Evolutionary conservation across 2,888 invertebrate genomes (phyloP), one percentile per base, ranked within the genome.

Genomic region (Eulithis prunata): DNA sequence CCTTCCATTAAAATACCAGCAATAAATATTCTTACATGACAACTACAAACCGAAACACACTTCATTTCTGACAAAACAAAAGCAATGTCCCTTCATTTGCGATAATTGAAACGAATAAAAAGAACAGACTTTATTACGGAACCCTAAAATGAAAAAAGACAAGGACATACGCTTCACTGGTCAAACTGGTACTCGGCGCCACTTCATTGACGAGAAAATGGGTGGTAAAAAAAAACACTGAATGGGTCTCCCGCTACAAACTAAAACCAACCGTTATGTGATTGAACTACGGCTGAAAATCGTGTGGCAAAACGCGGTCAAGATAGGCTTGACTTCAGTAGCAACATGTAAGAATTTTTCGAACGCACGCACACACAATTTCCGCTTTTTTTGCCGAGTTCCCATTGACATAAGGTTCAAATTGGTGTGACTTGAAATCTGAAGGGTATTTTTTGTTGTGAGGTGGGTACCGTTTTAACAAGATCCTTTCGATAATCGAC

Each of bases 161-260:
- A 70, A 72, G 72, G 72, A 72, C 72, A 72, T 70, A 75, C 73
- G 72, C 74, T 66, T 69, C 64, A 74, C 79, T 72, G 72, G 76
- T 76, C 74, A 78, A 83, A 86, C 85, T 68, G 81, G 85, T 84
- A 73, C 52, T 66, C 78, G 86, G 86, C 86, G 86, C 86, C 85
- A 81, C 76, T 76, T 84, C 86, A 87, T 85, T 86, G 79, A 85
- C 79, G 75, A 80, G 78, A 75, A 81, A 83, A 81, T 82, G 82
- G 79, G 78, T 79, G 81, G 80, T 68, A 77, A 72, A 74, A 78
- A 83, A 80, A 79, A 80, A 81, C 67, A 71, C 63, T 78, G 74
- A 83, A 78, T 78, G 76, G 69, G 64, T 14, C 1, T 2, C 0
- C 13, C 12, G 0, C 2, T 13, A 0, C 60, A 74, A 21, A 1